Evolutionary conservation across 2,113 vertebrate species (phyloP).

Genomic region (Sus scrofa): DNA sequence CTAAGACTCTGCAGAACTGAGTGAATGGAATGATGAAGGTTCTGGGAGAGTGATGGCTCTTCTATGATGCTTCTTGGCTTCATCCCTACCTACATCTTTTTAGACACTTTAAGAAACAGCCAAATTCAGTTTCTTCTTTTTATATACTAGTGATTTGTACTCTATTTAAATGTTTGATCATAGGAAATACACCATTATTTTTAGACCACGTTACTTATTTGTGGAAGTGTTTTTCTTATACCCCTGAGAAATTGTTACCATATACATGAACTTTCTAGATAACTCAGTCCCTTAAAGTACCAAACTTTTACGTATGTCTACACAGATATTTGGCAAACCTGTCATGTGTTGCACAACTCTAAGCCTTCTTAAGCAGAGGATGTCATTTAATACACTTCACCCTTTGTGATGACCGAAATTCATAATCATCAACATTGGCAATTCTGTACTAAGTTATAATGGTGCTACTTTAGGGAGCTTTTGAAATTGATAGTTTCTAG

Average conservation of each 20-base stretch:
- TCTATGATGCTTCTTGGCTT: neutral
- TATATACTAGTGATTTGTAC: neutral
- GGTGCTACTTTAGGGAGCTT: neutral
- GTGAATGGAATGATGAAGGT: neutral
- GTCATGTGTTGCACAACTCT: neutral
- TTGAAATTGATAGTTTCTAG: neutral
- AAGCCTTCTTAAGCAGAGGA: neutral
- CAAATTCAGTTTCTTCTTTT: neutral
- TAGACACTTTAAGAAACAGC: neutral
- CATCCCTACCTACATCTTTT: neutral
- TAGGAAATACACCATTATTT: conserved; percentile 38
- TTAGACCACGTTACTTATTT: neutral
- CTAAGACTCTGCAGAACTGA: neutral
- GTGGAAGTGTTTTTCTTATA: conserved; percentile 11
- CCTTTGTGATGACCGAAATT: neutral
- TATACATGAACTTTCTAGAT: conserved; percentile 19
- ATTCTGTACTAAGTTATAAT: neutral
- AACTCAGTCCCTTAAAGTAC: neutral
- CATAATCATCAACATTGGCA: neutral
- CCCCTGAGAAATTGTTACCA: neutral
- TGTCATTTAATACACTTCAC: neutral
- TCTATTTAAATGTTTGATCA: neutral
- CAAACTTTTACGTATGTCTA: conserved; percentile 15
- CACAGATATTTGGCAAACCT: neutral
- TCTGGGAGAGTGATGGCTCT: no score